Conservation (phyloP, 2,113 vertebrate genomes). For the Theristicus caerulescens region DNA sequence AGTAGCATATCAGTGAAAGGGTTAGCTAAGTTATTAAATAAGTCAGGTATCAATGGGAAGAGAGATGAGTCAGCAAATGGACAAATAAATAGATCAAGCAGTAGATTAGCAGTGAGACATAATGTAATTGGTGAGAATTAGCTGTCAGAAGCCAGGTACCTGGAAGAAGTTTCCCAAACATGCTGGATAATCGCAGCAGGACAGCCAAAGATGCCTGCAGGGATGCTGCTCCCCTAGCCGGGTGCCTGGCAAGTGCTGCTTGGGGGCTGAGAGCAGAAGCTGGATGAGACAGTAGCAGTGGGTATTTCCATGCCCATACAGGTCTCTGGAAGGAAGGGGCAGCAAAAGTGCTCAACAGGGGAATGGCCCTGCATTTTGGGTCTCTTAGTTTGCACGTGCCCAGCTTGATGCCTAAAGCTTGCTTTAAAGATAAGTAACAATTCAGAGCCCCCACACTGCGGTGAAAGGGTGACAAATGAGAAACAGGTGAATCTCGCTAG, state of each 20-base stretch:
- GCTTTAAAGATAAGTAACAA: background rate
- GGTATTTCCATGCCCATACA: background rate
- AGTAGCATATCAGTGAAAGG: background rate
- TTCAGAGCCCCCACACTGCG: background rate
- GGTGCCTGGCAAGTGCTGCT: background rate
- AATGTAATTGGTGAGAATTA: background rate
- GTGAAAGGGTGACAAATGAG: background rate
- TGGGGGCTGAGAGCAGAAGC: rapidly evolving
- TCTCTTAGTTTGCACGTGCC: background rate
- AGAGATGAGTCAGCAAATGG: conserved; percentile 5
- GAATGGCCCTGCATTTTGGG: background rate
- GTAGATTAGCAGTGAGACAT: background rate
- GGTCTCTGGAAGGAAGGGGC: background rate
- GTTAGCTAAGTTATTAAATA: background rate
- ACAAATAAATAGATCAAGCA: conserved; percentile 16
- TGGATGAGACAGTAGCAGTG: background rate
- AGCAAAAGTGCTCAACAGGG: background rate
- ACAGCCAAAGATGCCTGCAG: background rate
- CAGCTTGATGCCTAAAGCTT: background rate
- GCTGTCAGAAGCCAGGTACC: background rate
- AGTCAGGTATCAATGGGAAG: background rate
- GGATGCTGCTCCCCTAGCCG: background rate
- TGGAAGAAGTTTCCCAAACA: background rate
- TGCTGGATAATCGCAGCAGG: background rate
- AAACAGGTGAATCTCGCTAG: background rate